A percentile compares a stretch with the other conserved stretches of the same genome.
phyloP scores from a whole-genome alignment of 2,888 invertebrate species.

The Drosophila ezoana region DNA sequence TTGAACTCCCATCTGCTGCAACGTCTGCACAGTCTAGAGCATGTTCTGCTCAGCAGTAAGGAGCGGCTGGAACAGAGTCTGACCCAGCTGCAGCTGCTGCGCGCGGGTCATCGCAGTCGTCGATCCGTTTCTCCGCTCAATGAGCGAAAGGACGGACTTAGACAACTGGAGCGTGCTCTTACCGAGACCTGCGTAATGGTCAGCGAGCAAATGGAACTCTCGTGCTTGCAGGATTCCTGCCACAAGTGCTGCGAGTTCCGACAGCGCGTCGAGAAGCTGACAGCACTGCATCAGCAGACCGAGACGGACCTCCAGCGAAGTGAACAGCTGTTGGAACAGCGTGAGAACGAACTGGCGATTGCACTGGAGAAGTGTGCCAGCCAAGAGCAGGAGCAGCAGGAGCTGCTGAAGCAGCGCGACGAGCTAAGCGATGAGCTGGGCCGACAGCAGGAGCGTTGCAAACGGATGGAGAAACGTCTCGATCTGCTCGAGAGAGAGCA shows the following conservation, averaged over 20 bases:
- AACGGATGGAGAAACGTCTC: conserved; percentile 89
- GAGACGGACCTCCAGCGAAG: conserved; percentile 81
- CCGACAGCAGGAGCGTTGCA: conserved; percentile 89
- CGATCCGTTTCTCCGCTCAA: conserved; percentile 88
- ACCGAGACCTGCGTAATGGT: conserved; percentile 87
- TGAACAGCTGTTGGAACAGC: conserved; percentile 82
- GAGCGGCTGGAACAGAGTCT: conserved; percentile 89
- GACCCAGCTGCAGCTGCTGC: conserved; percentile 87
- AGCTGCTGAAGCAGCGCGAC: conserved; percentile 83
- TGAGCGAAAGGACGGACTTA: conserved; percentile 88
- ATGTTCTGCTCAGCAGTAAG: conserved; percentile 88
- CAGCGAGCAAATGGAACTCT: conserved; percentile 74
- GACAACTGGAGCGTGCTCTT: conserved; percentile 88
- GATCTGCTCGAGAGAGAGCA: conserved; percentile 93
- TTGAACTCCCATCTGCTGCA: conserved; percentile 87
- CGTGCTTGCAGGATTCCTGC: conserved; percentile 86
- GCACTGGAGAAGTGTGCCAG: conserved; percentile 82
- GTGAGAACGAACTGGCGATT: conserved; percentile 79
- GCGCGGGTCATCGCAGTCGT: conserved; percentile 87
- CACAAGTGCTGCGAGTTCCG: conserved; percentile 87
- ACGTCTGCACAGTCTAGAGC: conserved; percentile 87
- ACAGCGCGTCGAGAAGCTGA: conserved; percentile 86
- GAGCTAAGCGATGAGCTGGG: conserved; percentile 87
- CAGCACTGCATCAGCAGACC: conserved; percentile 83
- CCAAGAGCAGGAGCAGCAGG: conserved; percentile 84